phyloP scores from a whole-genome alignment of 2,888 invertebrate genomes.

The Stenodema calcarata region DNA sequence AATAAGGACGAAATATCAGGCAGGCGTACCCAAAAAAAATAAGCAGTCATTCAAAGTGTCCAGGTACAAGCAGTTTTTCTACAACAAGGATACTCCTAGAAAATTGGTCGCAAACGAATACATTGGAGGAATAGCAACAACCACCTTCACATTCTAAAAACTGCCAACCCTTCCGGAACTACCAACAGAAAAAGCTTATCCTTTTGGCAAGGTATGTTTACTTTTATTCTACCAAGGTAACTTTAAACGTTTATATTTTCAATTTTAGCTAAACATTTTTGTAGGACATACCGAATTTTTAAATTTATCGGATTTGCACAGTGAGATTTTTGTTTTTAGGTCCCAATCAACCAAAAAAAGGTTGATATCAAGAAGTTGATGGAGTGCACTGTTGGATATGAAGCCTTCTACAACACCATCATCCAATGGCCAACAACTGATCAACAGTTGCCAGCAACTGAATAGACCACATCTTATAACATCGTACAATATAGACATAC shows the following conservation, averaged over 20 bases:
- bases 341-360: constrained; percentile 45
- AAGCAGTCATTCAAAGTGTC: no score
- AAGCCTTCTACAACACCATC: constrained; percentile 45
- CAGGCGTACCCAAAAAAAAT: no score
- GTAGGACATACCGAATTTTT: neutral
- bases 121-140: neutral
- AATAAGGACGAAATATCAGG: no score
- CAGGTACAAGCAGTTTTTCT: no score
- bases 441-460: constrained; percentile 41
- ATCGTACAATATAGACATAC: no score
- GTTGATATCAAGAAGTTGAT: constrained; percentile 45
- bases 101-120: no score
- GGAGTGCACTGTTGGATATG: constrained; percentile 41
- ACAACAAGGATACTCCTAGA: no score
- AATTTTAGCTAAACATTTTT: neutral
- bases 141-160: no score
- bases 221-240: neutral
- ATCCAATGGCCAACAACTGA: constrained; percentile 48
- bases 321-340: neutral
- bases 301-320: neutral
- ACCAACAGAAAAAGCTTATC: neutral
- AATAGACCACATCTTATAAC: no score
- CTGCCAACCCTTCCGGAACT: no score
- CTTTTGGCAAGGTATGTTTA: neutral
- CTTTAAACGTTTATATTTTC: neutral